Base-by-base conservation (phyloP, 2,888 invertebrate genomes). In the Sesia bembeciformis region DNA sequence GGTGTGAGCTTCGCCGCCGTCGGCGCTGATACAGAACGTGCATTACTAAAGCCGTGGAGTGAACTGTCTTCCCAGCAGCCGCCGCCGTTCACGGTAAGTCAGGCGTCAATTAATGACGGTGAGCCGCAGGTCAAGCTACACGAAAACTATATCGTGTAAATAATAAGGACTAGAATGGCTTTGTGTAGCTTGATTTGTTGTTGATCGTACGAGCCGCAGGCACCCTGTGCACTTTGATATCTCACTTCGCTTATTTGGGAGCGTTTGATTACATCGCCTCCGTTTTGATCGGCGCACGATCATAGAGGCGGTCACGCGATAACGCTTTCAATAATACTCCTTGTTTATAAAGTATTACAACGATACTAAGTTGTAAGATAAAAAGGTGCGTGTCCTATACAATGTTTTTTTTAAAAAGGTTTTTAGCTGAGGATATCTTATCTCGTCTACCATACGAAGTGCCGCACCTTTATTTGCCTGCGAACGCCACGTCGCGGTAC, bases 1-100 rank as follows among this genome's bases (percentile, higher is more conserved):
- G 88, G 89, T 52, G 85, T 89, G 59, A 88, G 77, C 70, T 89
- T 89, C 62, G 82, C 85, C 46, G 65, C 77, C 40, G 77, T 78
- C 54, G 87, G 85, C 51, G 84, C 87, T 42, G 85, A 88, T 59
- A 67, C 75, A 43, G 88, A 89, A 61, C 76, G 88, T 60, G 82
- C 82, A 5, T 68, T 85, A 55, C 73, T 87, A 54, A 78, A 82
- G 58, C 84, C 81, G 54, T 90, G 81, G 84, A 78, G 66, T 62
- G 81, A 82, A 67, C 63, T 84, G 65, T 87, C 84, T 58, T 68
- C 79, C 46, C 79, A 80, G 51, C 74, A 70, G 56, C 72, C 65
- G 53, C 84, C 83, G 52, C 68, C 69, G 53, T 63, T 70, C 60
- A 68, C 67, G 88, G 89, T 90, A 79, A 86, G 87, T 82, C 54